These are phyloP conservation scores for Caenorhabditis sinica DNA, from an alignment of 2,888 invertebrate genomes.

Conservation along the genomic window DNA sequence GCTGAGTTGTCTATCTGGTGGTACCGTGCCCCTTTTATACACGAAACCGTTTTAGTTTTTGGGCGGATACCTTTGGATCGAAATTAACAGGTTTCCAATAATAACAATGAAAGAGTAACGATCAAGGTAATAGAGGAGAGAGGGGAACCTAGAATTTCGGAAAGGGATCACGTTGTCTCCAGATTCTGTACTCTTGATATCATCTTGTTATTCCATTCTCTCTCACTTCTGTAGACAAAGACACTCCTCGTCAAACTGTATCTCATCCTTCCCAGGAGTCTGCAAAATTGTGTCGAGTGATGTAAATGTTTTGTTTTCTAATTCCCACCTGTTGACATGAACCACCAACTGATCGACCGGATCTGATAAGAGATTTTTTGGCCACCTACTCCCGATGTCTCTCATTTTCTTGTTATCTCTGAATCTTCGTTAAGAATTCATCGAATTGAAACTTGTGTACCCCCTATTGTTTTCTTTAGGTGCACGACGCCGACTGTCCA, in stretches of 20 bases:
- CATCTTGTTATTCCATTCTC: conserved; percentile 16
- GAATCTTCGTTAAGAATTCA: conserved; percentile 17
- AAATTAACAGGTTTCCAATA: conserved; percentile 7
- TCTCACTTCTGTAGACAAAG: neutral
- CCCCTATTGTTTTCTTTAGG: neutral
- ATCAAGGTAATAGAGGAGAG: conserved; percentile 25
- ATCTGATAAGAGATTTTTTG: conserved; percentile 38
- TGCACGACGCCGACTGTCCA: conserved; percentile 9
- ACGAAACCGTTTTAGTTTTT: conserved; percentile 12
- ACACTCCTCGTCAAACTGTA: neutral
- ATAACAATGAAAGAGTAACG: conserved; percentile 36
- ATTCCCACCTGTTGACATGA: conserved; percentile 12
- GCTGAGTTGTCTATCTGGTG: conserved; percentile 12
- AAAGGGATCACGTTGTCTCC: conserved; percentile 18
- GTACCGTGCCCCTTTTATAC: conserved; percentile 9
- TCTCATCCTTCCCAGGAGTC: conserved; percentile 9
- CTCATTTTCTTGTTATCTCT: neutral
- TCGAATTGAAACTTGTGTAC: conserved; percentile 42
- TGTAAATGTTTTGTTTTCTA: conserved; percentile 26
- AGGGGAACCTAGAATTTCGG: neutral
- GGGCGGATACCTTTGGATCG: conserved; percentile 21
- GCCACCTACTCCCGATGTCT: conserved; percentile 22
- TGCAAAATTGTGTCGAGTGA: conserved; percentile 36
- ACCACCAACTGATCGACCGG: conserved; percentile 36
- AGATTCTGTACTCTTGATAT: conserved; percentile 28